Conservation (phyloP, 1,140 invertebrate species). For the Littorina saxatilis region DNA sequence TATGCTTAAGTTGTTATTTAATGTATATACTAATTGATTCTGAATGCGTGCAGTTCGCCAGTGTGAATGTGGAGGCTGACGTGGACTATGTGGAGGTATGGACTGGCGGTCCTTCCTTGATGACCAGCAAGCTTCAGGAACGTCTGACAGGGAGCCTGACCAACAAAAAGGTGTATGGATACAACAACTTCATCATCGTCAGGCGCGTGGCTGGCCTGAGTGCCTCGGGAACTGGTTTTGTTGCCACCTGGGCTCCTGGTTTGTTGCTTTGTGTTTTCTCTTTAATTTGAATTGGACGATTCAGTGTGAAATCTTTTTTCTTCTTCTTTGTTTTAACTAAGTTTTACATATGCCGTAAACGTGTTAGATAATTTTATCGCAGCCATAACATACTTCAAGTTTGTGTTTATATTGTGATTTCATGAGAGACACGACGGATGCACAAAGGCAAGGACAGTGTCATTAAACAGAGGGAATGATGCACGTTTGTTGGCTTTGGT, state of each 20-base stretch:
- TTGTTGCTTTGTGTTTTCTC: neutral
- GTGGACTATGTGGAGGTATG: slow-evolving; percentile 33
- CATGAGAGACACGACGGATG: too few species aligned
- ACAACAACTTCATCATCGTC: slow-evolving; percentile 23
- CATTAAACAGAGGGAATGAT: too few species aligned
- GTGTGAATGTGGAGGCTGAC: slow-evolving; percentile 7
- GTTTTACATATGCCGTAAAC: too few species aligned
- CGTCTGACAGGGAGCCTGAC: neutral
- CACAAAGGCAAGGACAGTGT: too few species aligned
- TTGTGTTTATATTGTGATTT: too few species aligned
- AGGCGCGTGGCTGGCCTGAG: slow-evolving; percentile 5
- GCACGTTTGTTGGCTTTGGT: too few species aligned
- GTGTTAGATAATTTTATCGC: too few species aligned
- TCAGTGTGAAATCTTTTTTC: too few species aligned
- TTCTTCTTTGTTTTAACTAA: too few species aligned
- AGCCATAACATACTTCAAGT: too few species aligned
- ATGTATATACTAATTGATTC: neutral
- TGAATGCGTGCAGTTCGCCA: neutral
- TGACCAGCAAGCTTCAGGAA: slow-evolving; percentile 3
- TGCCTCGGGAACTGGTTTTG: neutral
- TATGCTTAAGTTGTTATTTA: neutral
- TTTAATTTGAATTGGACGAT: too few species aligned
- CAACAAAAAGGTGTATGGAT: neutral
- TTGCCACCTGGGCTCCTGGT: slow-evolving; percentile 14
- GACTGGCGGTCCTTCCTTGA: slow-evolving; percentile 14